Base-by-base conservation (phyloP, 2,113 vertebrate species). In the Gymnarchus niloticus region DNA sequence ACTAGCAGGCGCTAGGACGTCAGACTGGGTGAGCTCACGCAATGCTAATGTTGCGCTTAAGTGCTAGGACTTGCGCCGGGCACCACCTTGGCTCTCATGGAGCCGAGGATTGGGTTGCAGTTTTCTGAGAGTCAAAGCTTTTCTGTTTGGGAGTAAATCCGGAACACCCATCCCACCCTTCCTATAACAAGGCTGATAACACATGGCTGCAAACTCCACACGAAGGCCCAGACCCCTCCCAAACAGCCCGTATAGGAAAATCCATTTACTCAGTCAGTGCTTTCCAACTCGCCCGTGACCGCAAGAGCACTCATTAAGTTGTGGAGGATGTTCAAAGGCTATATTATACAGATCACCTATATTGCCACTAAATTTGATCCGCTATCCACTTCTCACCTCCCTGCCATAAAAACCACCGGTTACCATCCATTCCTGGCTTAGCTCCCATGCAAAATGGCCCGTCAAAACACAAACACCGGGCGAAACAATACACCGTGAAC, bases 381-480 rank as follows among this genome's bases (percentile, higher is more conserved):
- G 49, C 49, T 85, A 48, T n/a, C 23, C 28, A 48, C 28, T 1
- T 69, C 12, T 69, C 61, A 73, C 33, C 21, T 46, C 33, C 21
- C 65, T 6, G 19, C 7, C 44, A 44, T n/a, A 14, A 78, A 14
- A 56, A 33, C 49, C 46, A n/a, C 57, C 57, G 54, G 65, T 21
- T 10, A 48, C 3, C 10, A 37, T 28, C 21, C 28, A 23, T 25
- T 12, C 51, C 19, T 85, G 84, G 73, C 73, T 17, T 1, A 56
- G 52, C 37, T 80, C 73, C 23, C 33, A 80, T 85, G 84, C 73
- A 85, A 85, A 54, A 78, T 57, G 1, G 23, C 28, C 19, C 1
- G 28, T 14, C 41, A 56, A 59, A 48, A 57, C 84, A 78, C 84
- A 78, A 85, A 78, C 12, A 85, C 51, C 73, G 48, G 52, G 69